Evolutionary conservation across 2,797 vertebrate species (phyloP), one percentile per base, ranked within the genome.

Genomic region (Cyprinella venusta): DNA sequence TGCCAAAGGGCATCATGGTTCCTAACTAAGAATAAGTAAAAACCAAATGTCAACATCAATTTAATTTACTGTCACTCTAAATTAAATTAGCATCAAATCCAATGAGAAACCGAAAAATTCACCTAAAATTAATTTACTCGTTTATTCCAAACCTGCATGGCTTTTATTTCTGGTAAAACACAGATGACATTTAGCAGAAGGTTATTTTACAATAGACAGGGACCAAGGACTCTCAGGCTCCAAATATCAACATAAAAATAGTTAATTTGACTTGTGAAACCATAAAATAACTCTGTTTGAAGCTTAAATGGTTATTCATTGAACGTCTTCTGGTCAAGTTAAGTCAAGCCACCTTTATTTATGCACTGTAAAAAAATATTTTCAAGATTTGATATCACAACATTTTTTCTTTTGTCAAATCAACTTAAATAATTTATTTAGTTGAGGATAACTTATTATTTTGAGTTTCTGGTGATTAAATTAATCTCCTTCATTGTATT

Each of bases 1-100:
- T 81, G 79, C 56, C 69, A 74, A 65, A 74, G 21, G 45, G 8
- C 26, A 1, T 72, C 19, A n/a, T 71, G 79, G 45, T 74, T 81
- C 15, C 30, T 24, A 18, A 80, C 79, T 36, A 33, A 63, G 52
- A 61, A 80, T 10, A 71, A 45, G 15, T 24, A 30, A 19, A 5
- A 26, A 12, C 19, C 15, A 79, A 36, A 54, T 42, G 2, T 24
- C 12, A 33, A 24, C 5, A 69, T 26, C 61, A 21, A 81, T 52
- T 81, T 64, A 45, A 80, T 24, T 33, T 61, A 24, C 26, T 72
- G 56, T 72, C 42, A 26, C 63, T 38, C 30, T 38, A 42, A 69
- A 24, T 69, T 1, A 38, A 72, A 81, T 77, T 45, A 77, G 7
- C 15, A 24, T 63, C 16, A 45, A 9, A 30, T 71, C 19, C 52